phyloP scores from a whole-genome alignment of 2,113 vertebrate species.

The Micronycteris hirsuta region DNA sequence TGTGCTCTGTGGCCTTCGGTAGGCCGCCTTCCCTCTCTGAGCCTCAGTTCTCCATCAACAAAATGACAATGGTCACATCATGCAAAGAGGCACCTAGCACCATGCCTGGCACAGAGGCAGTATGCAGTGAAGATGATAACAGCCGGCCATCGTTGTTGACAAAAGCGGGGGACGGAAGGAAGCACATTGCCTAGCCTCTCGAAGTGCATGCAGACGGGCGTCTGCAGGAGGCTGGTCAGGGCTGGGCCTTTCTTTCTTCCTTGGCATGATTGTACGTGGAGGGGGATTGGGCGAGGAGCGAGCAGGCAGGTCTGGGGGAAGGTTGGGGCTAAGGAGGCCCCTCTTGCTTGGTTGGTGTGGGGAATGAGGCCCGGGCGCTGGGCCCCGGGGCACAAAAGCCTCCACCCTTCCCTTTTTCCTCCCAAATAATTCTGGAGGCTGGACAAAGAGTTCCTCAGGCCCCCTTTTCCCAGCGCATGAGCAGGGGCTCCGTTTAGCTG shows the following conservation, averaged over 20 bases:
- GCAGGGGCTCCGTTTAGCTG: not conserved
- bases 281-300: not conserved
- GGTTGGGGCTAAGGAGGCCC: not conserved
- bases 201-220: not conserved
- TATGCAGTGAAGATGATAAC: not conserved
- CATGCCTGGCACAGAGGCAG: not conserved
- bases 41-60: not conserved
- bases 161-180: accelerated
- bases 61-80: not conserved
- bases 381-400: slow-evolving; percentile 14
- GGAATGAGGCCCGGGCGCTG: not conserved
- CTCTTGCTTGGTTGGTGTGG: not conserved
- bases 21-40: not conserved
- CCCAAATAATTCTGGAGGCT: slow-evolving; percentile 10
- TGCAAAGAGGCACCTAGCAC: not conserved
- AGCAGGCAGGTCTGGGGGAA: not conserved
- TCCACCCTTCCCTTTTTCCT: not conserved
- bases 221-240: not conserved
- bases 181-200: accelerated
- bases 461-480: not conserved
- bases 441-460: not conserved
- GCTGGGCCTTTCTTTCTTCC: not conserved
- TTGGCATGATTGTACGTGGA: not conserved
- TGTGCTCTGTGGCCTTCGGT: not conserved
- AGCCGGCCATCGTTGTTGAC: not conserved